A percentile compares a stretch with the other conserved stretches of the same genome.
Conservation (phyloP, 2,797 vertebrate genomes). For the Microctenopoma stevenorrisi region DNA sequence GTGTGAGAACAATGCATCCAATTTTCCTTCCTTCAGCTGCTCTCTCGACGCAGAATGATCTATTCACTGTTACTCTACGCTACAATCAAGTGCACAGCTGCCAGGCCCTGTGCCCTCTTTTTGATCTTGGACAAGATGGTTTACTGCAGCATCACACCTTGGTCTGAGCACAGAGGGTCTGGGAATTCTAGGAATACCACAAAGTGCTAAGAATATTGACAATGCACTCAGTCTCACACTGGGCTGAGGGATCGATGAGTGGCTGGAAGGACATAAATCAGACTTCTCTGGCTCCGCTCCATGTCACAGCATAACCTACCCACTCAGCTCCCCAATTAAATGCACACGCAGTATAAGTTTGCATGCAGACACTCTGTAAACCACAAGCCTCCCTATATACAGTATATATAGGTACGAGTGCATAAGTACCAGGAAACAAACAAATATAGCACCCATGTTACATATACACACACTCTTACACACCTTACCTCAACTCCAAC, state of each 20-base stretch:
- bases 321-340: constrained; percentile 68
- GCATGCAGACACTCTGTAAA: constrained; percentile 36
- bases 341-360: constrained; percentile 28
- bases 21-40: constrained; percentile 48
- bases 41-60: constrained; percentile 45
- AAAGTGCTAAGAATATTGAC: constrained; percentile 83
- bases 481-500: constrained; percentile 73
- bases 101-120: constrained; percentile 59
- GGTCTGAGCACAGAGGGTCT: constrained; percentile 54
- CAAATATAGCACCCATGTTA: constrained; percentile 46
- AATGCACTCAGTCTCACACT: constrained; percentile 80
- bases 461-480: constrained; percentile 32
- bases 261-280: constrained; percentile 80
- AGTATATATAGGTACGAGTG: constrained; percentile 13
- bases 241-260: constrained; percentile 71
- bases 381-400: constrained; percentile 1
- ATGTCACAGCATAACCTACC: constrained; percentile 70
- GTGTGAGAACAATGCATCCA: constrained; percentile 50
- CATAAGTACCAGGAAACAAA: constrained; percentile 42
- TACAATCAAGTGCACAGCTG: constrained; percentile 61
- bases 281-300: constrained; percentile 69
- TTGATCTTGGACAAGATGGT: constrained; percentile 72
- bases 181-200: constrained; percentile 82
- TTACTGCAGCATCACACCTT: constrained; percentile 72
- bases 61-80: constrained; percentile 38